Percentiles rank a stretch among this genome's conserved stretches.
Evolutionary conservation across 2,113 vertebrate species (phyloP).

Genomic region (Sinocyclocheilus anophthalmus): DNA sequence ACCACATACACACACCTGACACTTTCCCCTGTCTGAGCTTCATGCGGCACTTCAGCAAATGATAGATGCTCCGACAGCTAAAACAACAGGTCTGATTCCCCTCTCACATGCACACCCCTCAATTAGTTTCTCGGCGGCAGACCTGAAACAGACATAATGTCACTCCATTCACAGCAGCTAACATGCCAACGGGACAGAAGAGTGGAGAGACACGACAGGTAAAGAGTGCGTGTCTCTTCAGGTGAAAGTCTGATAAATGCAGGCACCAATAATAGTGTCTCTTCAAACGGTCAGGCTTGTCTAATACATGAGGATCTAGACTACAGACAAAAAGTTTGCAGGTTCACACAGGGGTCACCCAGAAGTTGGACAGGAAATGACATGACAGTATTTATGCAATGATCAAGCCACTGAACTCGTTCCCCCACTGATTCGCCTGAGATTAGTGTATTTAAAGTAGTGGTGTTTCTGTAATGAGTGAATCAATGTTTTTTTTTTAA

Average conservation of each 20-base stretch:
- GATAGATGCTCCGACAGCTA: conserved; percentile 38
- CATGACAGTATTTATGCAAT: not conserved
- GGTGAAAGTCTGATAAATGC: not conserved
- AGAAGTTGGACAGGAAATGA: not conserved
- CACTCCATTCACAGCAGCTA: conserved; percentile 26
- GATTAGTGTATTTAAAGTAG: too few relatives aligned
- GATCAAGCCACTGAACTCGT: not conserved
- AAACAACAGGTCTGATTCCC: conserved; percentile 50
- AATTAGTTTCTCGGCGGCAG: conserved; percentile 38
- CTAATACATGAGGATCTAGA: not conserved
- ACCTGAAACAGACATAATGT: conserved; percentile 18
- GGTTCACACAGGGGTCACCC: not conserved
- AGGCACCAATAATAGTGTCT: not conserved
- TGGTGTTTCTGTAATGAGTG: not conserved
- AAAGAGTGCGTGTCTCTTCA: conserved; percentile 6
- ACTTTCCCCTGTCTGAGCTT: conserved; percentile 24
- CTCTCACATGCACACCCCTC: conserved; percentile 11
- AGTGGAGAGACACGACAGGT: conserved; percentile 12
- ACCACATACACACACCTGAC: conserved; percentile 26
- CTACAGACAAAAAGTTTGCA: not conserved
- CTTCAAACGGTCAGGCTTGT: not conserved
- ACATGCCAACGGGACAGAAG: conserved; percentile 23
- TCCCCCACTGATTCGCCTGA: not conserved
- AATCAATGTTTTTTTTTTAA: not conserved
- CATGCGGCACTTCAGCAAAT: conserved; percentile 31